phyloP scores from a whole-genome alignment of 2,113 vertebrate genomes.

The Felis chaus region DNA sequence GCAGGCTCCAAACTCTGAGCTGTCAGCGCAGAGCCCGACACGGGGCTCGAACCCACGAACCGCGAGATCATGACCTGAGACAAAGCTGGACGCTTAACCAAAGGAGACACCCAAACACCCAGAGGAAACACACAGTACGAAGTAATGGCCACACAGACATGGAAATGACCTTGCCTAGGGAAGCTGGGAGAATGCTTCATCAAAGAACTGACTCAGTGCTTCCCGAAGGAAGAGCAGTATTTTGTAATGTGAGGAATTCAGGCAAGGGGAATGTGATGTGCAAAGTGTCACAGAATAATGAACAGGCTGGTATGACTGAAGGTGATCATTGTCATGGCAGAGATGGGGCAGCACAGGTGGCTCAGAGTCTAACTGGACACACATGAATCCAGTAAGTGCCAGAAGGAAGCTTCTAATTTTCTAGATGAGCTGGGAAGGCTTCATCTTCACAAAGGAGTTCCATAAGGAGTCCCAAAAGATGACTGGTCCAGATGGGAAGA shows the following conservation, averaged over 20 bases:
- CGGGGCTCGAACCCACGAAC: no score
- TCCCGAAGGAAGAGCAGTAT: not conserved
- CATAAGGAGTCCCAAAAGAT: not conserved
- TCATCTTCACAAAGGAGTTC: not conserved
- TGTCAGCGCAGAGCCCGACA: no score
- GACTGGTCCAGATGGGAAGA: not conserved
- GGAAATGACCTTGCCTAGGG: not conserved
- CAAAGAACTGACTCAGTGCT: not conserved
- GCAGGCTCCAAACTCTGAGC: no score
- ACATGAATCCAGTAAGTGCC: not conserved
- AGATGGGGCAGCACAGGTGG: not conserved
- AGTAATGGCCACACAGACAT: not conserved
- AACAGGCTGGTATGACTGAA: not conserved
- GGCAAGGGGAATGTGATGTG: not conserved
- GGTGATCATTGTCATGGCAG: not conserved
- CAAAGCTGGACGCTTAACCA: no score
- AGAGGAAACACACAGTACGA: not conserved
- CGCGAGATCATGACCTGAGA: no score
- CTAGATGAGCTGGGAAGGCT: not conserved
- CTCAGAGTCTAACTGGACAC: not conserved
- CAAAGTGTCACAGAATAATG: not conserved
- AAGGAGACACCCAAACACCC: no score
- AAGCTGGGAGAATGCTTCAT: not conserved
- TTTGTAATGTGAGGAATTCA: not conserved
- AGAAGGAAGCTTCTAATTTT: not conserved